These are phyloP conservation scores for Macrotrachela quadricornifera DNA, from an alignment of 1,140 invertebrate genomes.

Conservation along the genomic window DNA sequence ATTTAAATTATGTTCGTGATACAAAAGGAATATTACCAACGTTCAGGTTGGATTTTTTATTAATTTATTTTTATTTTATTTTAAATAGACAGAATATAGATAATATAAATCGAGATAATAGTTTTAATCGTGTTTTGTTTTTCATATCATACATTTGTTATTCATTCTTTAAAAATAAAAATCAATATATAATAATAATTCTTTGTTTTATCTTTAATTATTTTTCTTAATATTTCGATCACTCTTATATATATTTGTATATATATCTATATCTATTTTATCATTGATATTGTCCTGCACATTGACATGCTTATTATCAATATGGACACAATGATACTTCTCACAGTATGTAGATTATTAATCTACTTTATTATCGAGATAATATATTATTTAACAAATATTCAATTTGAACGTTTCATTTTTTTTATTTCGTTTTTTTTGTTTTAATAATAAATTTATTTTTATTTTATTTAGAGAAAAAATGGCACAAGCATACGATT, in stretches of 20 bases:
- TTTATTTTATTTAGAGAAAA: slow-evolving; percentile 53
- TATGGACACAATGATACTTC: no score
- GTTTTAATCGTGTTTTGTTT: no score
- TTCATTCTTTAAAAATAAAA: slow-evolving; percentile 42
- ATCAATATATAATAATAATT: slow-evolving; percentile 74
- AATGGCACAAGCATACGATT: slow-evolving; percentile 97
- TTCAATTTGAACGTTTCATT: slow-evolving; percentile 88
- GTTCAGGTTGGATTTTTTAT: slow-evolving; percentile 35
- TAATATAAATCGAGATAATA: no score
- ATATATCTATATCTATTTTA: slow-evolving; percentile 39
- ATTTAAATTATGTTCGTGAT: slow-evolving; percentile 90
- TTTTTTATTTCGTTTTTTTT: slow-evolving; percentile 12
- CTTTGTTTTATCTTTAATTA: slow-evolving; percentile 56
- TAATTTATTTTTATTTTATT: neutral
- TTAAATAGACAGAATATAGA: no score
- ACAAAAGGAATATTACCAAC: slow-evolving; percentile 51
- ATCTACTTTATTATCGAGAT: slow-evolving; percentile 31
- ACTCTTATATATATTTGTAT: neutral
- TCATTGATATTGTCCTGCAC: no score
- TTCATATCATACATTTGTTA: no score
- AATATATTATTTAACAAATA: slow-evolving; percentile 74
- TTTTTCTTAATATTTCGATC: neutral
- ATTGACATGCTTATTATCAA: no score
- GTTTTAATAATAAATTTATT: neutral
- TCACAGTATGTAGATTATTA: neutral